These are phyloP conservation scores for Eupithecia vulgata DNA, from an alignment of 2,888 invertebrate species.

Conservation along the genomic window DNA sequence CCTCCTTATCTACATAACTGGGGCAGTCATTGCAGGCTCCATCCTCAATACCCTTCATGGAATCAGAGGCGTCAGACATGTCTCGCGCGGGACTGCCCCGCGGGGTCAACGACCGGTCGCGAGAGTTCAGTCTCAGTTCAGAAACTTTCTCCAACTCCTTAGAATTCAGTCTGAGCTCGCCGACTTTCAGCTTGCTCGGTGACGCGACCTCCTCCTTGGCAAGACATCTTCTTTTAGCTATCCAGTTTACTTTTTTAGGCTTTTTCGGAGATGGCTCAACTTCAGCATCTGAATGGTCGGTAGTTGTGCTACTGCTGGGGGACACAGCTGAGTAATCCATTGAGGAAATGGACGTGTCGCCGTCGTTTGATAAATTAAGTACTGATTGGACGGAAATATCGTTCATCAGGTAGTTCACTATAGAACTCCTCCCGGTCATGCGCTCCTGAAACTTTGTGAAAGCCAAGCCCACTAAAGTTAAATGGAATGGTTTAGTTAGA, in stretches of 20 bases:
- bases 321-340: conserved; percentile 80
- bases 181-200: conserved; percentile 87
- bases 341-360: conserved; percentile 75
- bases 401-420: conserved; percentile 90
- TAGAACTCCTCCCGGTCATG: conserved; percentile 87
- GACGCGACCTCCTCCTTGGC: conserved; percentile 84
- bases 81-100: conserved; percentile 78
- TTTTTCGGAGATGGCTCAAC: conserved; percentile 91
- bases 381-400: conserved; percentile 91
- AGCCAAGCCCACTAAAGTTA: conserved; percentile 91
- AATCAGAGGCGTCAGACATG: conserved; percentile 71
- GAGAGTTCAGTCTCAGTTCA: conserved; percentile 74
- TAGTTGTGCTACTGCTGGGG: conserved; percentile 78
- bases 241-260: conserved; percentile 81
- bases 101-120: conserved; percentile 76
- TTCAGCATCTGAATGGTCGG: conserved; percentile 87
- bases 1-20: conserved; percentile 86
- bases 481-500: conserved; percentile 89
- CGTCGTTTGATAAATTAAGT: conserved; percentile 85
- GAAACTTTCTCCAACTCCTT: conserved; percentile 84
- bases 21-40: conserved; percentile 83
- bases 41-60: conserved; percentile 73
- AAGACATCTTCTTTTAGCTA: conserved; percentile 78
- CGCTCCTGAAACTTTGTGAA: conserved; percentile 92
- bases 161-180: conserved; percentile 87